Evolutionary conservation across 2,113 vertebrate genomes (phyloP).

Genomic region (Prinia subflava): DNA sequence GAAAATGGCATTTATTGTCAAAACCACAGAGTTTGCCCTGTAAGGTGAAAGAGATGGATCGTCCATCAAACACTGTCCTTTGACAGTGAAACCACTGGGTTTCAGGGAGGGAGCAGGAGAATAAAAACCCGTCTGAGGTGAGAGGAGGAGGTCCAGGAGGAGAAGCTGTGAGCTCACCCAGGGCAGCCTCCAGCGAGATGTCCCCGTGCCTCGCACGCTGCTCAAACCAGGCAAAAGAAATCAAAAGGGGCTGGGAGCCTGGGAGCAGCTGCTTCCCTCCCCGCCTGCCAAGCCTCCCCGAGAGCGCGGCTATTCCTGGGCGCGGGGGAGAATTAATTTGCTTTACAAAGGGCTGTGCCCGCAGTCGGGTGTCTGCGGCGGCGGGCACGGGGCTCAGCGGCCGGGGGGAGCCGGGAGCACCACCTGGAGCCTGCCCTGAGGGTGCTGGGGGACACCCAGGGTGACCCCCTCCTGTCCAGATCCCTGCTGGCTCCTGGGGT

Average conservation of each 20-base stretch:
- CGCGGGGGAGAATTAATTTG: not conserved
- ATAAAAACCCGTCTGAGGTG: not conserved
- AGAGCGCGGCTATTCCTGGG: not conserved
- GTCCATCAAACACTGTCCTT: not conserved
- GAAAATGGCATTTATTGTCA: not conserved
- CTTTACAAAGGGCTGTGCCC: not conserved
- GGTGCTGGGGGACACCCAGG: not conserved
- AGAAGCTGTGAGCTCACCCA: not conserved
- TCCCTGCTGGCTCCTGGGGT: too few species aligned
- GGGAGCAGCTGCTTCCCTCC: conserved; percentile 34
- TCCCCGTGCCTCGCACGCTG: not conserved
- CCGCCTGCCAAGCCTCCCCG: conserved; percentile 1
- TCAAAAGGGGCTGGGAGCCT: not conserved
- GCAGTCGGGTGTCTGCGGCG: not conserved
- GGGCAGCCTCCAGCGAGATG: not conserved
- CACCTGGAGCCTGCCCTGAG: not conserved
- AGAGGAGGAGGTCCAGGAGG: not conserved
- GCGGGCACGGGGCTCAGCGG: not conserved
- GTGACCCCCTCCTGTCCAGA: not conserved
- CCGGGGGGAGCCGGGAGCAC: not conserved
- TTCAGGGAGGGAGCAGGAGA: not conserved
- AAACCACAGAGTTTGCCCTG: rapidly evolving
- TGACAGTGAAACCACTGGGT: not conserved
- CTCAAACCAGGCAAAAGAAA: not conserved
- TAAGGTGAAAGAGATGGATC: not conserved